phyloP scores from a whole-genome alignment of 23 tunicate species.

The Trididemnum nubilum region DNA sequence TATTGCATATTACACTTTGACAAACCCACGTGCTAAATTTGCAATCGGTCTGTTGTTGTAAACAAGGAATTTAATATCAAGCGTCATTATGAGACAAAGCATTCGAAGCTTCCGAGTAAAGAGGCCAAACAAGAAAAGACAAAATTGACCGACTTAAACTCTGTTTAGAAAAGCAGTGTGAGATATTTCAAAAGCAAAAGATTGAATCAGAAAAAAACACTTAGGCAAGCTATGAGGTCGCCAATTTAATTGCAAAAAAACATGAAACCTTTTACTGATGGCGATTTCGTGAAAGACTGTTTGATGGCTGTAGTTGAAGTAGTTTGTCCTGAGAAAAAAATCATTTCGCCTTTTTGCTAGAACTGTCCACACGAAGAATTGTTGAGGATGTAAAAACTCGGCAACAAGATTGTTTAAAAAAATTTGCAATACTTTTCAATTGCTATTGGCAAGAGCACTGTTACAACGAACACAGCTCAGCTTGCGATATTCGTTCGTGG shows the following conservation, averaged over 20 bases:
- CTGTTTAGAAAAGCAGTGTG: conserved; percentile 37
- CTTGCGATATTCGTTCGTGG: conserved; percentile 59
- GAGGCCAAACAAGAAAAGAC: conserved; percentile 56
- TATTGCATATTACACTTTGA: conserved; percentile 23
- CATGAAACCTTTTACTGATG: conserved; percentile 68
- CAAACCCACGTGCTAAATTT: conserved; percentile 24
- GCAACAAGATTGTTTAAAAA: conserved; percentile 60
- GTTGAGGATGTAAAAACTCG: conserved; percentile 47
- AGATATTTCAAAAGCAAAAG: conserved; percentile 37
- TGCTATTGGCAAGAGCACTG: conserved; percentile 39
- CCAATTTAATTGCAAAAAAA: conserved; percentile 11
- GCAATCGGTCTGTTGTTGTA: conserved; percentile 37
- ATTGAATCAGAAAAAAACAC: conserved; percentile 52
- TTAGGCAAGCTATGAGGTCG: conserved; percentile 56
- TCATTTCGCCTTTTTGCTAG: conserved; percentile 59
- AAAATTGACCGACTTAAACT: conserved; percentile 51
- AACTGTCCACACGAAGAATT: conserved; percentile 42
- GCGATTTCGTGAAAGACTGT: conserved; percentile 64
- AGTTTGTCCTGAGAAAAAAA: conserved; percentile 63
- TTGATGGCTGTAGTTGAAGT: conserved; percentile 61
- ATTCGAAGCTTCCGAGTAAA: conserved; percentile 30
- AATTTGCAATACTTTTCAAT: conserved; percentile 51
- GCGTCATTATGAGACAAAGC: conserved; percentile 55
- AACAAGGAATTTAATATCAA: too few relatives aligned
- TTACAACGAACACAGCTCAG: conserved; percentile 60